Evolutionary conservation across 2,888 invertebrate species (phyloP), one percentile per base, ranked within the genome.

Genomic region (Drosophila multiciliata): DNA sequence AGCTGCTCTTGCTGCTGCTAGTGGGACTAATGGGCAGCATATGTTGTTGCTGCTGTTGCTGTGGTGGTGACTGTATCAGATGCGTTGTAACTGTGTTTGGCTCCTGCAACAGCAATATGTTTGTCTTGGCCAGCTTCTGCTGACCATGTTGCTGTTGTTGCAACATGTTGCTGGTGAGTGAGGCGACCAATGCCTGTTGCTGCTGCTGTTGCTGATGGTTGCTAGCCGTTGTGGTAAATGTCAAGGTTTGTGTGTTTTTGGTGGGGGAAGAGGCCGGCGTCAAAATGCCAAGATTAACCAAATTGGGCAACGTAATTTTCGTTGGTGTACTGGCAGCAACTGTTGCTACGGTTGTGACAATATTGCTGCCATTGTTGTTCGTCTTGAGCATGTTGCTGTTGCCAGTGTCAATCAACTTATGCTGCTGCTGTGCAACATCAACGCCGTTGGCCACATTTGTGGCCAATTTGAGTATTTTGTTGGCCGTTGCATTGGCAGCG

Each of bases 231-330:
- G 82, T 87, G 78, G 90, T 86, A 70, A 90, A 91, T 74, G 92
- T 91, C 79, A 92, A 77, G 62, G 91, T 89, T 67, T 92, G 92
- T 55, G 92, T 91, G 59, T 92, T 92, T 85, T 92, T 92, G 83
- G 93, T 93, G 84, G 94, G 93, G 65, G 94, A 94, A 48, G 94
- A 93, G 68, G 92, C 93, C 12, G 95, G 94, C 26, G 95, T 94
- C 50, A 95, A 90, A 58, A 94, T 92, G 50, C 94, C 94, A 81
- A 93, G 82, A 92, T 93, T 93, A 69, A 93, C 93, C 80, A 93
- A 90, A 89, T 92, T 92, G 71, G 93, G 93, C 80, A 93, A 78
- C 60, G 92, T 92, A 64, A 92, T 90, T 87, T 92, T 92, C 63
- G 91, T 91, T 62, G 92, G 78, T 60, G 91, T 86, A 59, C 78